Evolutionary conservation across 2,113 vertebrate species (phyloP).

Genomic region (Ifrita kowaldi): DNA sequence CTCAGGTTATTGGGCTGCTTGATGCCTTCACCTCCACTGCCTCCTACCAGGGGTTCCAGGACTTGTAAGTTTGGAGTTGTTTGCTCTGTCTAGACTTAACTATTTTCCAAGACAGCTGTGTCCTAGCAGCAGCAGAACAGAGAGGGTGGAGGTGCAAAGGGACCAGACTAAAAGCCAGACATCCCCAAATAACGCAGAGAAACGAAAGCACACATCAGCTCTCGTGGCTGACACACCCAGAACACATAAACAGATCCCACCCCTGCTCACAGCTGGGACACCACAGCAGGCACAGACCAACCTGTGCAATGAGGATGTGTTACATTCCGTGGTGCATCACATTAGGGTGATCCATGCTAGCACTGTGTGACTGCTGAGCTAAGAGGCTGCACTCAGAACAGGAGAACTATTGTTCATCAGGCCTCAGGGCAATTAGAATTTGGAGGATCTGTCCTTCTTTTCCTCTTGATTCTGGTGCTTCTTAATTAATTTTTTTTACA

Average conservation of each 20-base stretch:
- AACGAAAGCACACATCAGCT: not conserved
- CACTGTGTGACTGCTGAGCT: not conserved
- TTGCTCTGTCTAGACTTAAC: not conserved
- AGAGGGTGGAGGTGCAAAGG: not conserved
- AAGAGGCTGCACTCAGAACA: not conserved
- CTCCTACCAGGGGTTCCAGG: slow-evolving; percentile 83
- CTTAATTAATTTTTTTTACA: not conserved
- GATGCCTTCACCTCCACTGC: slow-evolving; percentile 89
- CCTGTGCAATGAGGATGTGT: not conserved
- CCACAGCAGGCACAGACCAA: accelerated
- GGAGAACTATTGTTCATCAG: not conserved
- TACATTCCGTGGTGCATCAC: accelerated
- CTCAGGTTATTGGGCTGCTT: slow-evolving; percentile 90
- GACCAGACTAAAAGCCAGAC: not conserved
- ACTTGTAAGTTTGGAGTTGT: slow-evolving; percentile 82
- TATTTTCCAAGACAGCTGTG: not conserved
- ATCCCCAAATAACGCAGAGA: not conserved
- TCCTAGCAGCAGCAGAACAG: not conserved
- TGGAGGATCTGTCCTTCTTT: not conserved
- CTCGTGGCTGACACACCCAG: not conserved
- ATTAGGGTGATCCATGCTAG: accelerated
- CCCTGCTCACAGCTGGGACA: not conserved
- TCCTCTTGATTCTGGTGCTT: not conserved
- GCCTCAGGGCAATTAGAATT: not conserved
- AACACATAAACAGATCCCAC: accelerated